These are phyloP conservation scores for Cathartes aura DNA, from an alignment of 2,113 vertebrate genomes.

Conservation along the genomic window DNA sequence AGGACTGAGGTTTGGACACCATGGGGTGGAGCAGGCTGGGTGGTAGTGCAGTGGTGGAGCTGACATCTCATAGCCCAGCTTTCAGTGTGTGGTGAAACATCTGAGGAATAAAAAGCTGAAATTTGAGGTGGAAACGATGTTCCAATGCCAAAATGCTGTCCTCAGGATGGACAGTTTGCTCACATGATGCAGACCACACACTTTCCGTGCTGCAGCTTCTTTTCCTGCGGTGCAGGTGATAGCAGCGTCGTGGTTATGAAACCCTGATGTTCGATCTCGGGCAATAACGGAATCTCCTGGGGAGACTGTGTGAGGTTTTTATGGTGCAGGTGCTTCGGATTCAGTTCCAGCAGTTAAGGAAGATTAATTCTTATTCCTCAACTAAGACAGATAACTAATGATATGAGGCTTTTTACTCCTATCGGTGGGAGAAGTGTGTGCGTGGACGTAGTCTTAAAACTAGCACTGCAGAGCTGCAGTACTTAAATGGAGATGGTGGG, in stretches of 20 bases:
- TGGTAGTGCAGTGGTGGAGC: neutral
- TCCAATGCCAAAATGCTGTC: neutral
- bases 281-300: neutral
- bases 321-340: neutral
- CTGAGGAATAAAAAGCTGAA: neutral
- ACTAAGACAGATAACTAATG: neutral
- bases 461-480: neutral
- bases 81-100: rapidly evolving
- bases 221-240: neutral
- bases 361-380: neutral
- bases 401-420: neutral
- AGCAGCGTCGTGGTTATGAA: rapidly evolving
- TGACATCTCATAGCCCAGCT: neutral
- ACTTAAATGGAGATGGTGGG: neutral
- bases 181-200: neutral
- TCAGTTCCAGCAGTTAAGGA: neutral
- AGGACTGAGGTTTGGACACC: neutral
- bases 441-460: neutral
- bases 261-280: neutral
- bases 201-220: neutral
- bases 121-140: neutral
- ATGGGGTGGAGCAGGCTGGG: neutral
- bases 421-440: neutral
- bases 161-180: neutral
- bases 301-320: neutral